A percentile compares a stretch with the other conserved stretches of the same genome.
These are phyloP conservation scores for Drosophila teissieri DNA, from an alignment of 1,140 invertebrate genomes.

Conservation along the genomic window DNA sequence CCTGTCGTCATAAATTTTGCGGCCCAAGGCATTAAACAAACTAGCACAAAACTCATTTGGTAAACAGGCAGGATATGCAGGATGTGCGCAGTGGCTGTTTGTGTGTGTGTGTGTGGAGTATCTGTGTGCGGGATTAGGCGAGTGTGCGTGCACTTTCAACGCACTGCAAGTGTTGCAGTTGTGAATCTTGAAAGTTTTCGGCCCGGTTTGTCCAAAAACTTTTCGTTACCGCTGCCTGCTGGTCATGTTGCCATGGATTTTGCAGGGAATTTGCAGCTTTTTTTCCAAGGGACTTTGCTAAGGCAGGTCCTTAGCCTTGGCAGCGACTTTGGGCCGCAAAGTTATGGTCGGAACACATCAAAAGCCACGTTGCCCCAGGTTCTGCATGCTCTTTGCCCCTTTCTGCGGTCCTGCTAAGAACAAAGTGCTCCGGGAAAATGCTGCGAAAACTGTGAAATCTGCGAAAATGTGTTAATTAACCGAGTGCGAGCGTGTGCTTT, in stretches of 20 bases:
- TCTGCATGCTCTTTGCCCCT: constrained; percentile 29
- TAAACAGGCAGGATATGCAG: constrained; percentile 75
- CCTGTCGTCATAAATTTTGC: constrained; percentile 46
- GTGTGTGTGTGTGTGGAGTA: constrained; percentile 11
- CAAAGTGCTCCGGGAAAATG: constrained; percentile 32
- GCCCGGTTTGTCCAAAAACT: constrained; percentile 63
- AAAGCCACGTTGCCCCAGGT: constrained; percentile 56
- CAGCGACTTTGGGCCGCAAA: constrained; percentile 45
- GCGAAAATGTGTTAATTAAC: constrained; percentile 72
- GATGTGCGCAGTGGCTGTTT: constrained; percentile 46
- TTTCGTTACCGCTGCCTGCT: constrained; percentile 54
- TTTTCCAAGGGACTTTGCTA: constrained; percentile 28
- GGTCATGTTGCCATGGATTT: constrained; percentile 66
- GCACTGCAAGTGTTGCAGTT: constrained; percentile 74
- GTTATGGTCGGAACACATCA: constrained; percentile 64
- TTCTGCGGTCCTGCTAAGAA: constrained; percentile 6
- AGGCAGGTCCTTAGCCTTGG: constrained; percentile 41
- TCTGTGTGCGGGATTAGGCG: constrained; percentile 26
- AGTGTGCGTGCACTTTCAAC: constrained; percentile 51
- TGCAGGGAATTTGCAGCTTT: constrained; percentile 31
- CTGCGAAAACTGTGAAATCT: constrained; percentile 55
- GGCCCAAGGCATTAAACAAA: constrained; percentile 68
- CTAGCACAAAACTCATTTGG: constrained; percentile 78
- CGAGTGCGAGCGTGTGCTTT: constrained; percentile 20
- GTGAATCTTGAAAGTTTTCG: constrained; percentile 76